A percentile compares a stretch with the other conserved stretches of the same genome.
phyloP scores from a whole-genome alignment of 2,888 invertebrate species.

The Tipula unca region DNA sequence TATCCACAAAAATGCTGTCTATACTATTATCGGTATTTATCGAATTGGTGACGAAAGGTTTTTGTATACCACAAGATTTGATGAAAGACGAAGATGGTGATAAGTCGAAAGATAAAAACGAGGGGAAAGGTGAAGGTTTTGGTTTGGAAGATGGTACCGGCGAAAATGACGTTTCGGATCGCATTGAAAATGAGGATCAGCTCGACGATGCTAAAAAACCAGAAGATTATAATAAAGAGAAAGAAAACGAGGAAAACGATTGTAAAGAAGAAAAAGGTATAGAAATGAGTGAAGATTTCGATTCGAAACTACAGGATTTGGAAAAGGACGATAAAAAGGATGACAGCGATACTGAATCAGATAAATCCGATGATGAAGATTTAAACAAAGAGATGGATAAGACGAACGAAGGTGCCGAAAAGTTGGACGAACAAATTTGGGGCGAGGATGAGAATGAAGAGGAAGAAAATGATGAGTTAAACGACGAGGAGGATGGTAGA shows the following conservation, averaged over 20 bases:
- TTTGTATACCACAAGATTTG: slow-evolving; percentile 83
- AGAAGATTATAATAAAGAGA: slow-evolving; percentile 58
- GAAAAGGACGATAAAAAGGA: slow-evolving; percentile 48
- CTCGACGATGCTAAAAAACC: slow-evolving; percentile 77
- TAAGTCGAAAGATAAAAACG: slow-evolving; percentile 40
- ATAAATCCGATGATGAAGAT: slow-evolving; percentile 51
- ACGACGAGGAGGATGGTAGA: slow-evolving; percentile 55
- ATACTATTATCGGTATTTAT: slow-evolving; percentile 76
- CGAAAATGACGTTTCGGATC: slow-evolving; percentile 88
- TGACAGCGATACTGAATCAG: slow-evolving; percentile 52
- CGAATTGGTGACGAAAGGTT: slow-evolving; percentile 78
- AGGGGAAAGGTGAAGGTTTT: slow-evolving; percentile 61
- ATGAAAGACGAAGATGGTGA: slow-evolving; percentile 64
- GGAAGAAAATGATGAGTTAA: slow-evolving; percentile 47
- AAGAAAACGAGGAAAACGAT: slow-evolving; percentile 60
- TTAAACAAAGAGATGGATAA: slow-evolving; percentile 96
- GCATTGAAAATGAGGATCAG: slow-evolving; percentile 74
- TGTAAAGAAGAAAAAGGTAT: slow-evolving; percentile 85
- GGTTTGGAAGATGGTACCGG: slow-evolving; percentile 90
- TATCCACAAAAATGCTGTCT: slow-evolving; percentile 74
- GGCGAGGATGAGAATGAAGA: slow-evolving; percentile 74
- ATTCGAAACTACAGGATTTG: slow-evolving; percentile 67
- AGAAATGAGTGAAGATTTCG: slow-evolving; percentile 95
- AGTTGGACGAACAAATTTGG: slow-evolving; percentile 73
- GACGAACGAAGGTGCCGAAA: slow-evolving; percentile 76